Conservation (phyloP, 2,888 invertebrate genomes). For the Microplitis manilae region DNA sequence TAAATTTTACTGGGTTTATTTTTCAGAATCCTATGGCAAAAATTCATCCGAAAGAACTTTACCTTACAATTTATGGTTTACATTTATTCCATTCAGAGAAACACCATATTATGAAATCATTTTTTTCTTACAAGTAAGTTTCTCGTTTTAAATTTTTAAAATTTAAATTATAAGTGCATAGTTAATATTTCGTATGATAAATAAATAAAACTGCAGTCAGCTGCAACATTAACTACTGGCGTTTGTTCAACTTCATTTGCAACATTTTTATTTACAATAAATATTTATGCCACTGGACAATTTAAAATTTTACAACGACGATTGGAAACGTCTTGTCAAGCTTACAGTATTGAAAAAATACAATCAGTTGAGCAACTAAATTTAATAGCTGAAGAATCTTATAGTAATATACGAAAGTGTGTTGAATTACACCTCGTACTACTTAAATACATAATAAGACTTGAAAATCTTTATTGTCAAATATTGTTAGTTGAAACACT, state of each 20-base stretch:
- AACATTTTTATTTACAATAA: constrained; percentile 24
- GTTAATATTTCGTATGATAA: not conserved
- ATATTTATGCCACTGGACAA: constrained; percentile 25
- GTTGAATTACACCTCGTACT: constrained; percentile 46
- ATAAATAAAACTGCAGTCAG: not conserved
- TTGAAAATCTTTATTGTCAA: constrained; percentile 47
- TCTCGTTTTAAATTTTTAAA: not conserved
- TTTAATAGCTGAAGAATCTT: constrained; percentile 13
- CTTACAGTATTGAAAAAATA: not conserved
- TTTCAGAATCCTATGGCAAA: constrained; percentile 28
- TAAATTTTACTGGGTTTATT: not conserved
- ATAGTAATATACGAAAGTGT: constrained; percentile 42
- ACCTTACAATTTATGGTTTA: constrained; percentile 54
- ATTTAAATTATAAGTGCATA: not conserved
- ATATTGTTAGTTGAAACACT: constrained; percentile 46
- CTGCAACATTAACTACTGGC: not conserved
- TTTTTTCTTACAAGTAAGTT: not conserved
- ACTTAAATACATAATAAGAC: constrained; percentile 43
- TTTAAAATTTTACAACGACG: constrained; percentile 33
- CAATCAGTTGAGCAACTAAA: not conserved
- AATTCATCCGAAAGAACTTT: constrained; percentile 54
- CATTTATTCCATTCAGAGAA: constrained; percentile 45
- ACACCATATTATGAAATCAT: constrained; percentile 55
- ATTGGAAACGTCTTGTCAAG: constrained; percentile 13
- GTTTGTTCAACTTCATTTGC: constrained; percentile 24